Conservation (phyloP, 1,140 invertebrate species). For the Papilio xuthus region DNA sequence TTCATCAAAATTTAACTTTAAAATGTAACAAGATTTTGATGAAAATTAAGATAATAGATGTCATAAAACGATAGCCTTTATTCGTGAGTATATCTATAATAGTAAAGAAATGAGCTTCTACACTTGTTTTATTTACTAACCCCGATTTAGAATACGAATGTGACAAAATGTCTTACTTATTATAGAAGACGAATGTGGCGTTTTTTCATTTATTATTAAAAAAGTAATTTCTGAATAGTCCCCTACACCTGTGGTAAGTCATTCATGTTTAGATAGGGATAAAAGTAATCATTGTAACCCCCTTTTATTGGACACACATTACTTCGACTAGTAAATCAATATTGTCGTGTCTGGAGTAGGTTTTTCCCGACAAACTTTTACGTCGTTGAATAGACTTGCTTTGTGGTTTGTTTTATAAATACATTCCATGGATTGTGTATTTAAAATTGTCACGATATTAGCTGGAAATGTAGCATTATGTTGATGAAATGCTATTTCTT, state of each 20-base stretch:
- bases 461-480: background rate
- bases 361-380: slow-evolving; percentile 46
- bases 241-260: background rate
- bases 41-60: too few relatives aligned
- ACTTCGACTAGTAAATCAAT: slow-evolving; percentile 46
- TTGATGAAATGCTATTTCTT: background rate
- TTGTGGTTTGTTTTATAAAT: slow-evolving; percentile 25
- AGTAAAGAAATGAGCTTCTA: background rate
- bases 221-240: background rate
- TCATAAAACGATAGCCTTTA: too few relatives aligned
- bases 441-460: background rate
- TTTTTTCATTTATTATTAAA: background rate
- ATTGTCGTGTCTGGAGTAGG: slow-evolving; percentile 51
- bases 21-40: too few relatives aligned
- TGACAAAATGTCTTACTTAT: too few relatives aligned
- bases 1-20: too few relatives aligned
- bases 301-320: background rate
- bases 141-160: background rate
- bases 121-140: background rate
- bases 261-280: background rate
- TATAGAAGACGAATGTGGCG: too few relatives aligned
- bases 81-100: background rate
- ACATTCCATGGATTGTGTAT: slow-evolving; percentile 3
- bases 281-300: slow-evolving; percentile 7
- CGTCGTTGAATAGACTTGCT: background rate